Evolutionary conservation across 2,113 vertebrate species (phyloP), one percentile per base, ranked within the genome.

Genomic region (Amphiprion ocellaris): DNA sequence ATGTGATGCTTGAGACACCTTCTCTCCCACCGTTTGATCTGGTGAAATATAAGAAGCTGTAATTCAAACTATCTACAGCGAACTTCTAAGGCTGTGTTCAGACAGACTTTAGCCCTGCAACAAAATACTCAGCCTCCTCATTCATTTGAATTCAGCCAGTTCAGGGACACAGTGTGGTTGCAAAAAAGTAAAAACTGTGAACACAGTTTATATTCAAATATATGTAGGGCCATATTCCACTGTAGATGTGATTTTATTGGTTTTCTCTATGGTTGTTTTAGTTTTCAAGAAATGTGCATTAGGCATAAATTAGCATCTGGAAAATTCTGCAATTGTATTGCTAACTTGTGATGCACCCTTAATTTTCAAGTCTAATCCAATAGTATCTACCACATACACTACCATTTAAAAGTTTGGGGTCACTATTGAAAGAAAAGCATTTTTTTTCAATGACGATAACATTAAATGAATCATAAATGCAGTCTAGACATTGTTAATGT

Each of bases 371-470:
- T 33, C 30, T 33, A 33, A 37, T 37, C 33, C 33, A 37, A 10
- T 7, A 67, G 17, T 44, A 67, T 62, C n/a, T 33, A 77, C 39
- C 10, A 79, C 82, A 74, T 68, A 82, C 23, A 47, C 56, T 54
- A 26, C 26, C 24, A 26, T 26, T 26, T 26, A 26, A 26, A 26
- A 3, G 26, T 1, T 1, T 26, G 26, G 26, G 26, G 26, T 26
- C 26, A 3, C 26, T 26, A 26, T 26, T 26, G 26, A 26, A 26
- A 26, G 26, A 26, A 26, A 26, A 26, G 26, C 26, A 2, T 26
- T 26, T 26, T 26, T 26, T 26, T 26, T 26, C 26, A 26, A 26
- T 26, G 26, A 26, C 2, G 26, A 26, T 26, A 26, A 26, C 3
- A 26, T 2, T 26, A 26, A 26, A 26, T 26, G 26, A 26, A 26